Base-by-base conservation (phyloP, 2,888 invertebrate genomes). In the Lacanobia oleracea region DNA sequence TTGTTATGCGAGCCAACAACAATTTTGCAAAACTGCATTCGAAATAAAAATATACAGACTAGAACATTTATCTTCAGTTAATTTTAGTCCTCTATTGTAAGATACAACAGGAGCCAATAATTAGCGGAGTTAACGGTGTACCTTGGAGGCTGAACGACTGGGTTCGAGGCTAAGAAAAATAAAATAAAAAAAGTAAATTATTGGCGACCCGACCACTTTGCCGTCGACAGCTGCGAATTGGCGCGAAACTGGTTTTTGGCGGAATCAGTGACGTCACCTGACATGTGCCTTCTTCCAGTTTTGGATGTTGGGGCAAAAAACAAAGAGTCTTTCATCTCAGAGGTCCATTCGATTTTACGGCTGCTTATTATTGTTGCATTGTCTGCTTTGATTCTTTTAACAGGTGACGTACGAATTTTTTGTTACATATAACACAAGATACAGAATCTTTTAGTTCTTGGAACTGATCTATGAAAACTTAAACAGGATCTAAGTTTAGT, bases 171-270 rank as follows among this genome's bases (percentile, higher is more conserved):
- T 83, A 82, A 87, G 85, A 72, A 75, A 79, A 88, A 89, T 88
- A 91, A 89, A 90, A 86, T 84, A 88, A 88, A 88, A 87, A 91
- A 90, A 91, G 87, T 83, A 89, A 92, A 92, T 91, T 92, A 90
- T 91, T 89, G 84, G 90, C 91, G 87, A 91, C 87, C 89, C 88
- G 86, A 90, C 93, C 89, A 86, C 89, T 94, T 94, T 89, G 87
- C 88, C 88, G 91, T 81, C 93, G 94, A 94, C 95, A 95, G 95
- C 95, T 96, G 95, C 95, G 94, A 94, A 94, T 92, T 94, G 94
- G 93, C 93, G 94, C 94, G 92, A 93, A 95, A 95, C 95, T 88
- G 94, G 95, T 95, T 95, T 92, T 91, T 87, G 90, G 91, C 88
- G 90, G 93, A 91, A 93, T 88, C 86, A 85, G 86, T 95, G 94